Evolutionary conservation across 2,113 vertebrate species (phyloP).

Genomic region (Anguilla japonica): DNA sequence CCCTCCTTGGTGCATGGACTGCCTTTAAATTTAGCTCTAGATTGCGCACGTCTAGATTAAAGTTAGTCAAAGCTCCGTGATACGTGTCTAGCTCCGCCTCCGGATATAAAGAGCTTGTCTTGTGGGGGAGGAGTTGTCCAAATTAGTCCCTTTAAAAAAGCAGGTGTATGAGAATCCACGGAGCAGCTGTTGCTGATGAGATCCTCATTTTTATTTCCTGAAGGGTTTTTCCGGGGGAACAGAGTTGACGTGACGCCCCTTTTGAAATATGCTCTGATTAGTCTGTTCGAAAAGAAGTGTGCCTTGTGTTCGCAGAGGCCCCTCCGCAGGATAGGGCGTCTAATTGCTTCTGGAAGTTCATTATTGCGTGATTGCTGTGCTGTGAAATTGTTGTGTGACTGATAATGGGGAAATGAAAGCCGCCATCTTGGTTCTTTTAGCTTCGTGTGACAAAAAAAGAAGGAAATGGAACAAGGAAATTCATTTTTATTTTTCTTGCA

Average conservation of each 20-base stretch:
- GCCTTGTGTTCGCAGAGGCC: conserved; percentile 58
- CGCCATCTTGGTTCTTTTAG: conserved; percentile 47
- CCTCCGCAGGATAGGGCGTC: conserved; percentile 54
- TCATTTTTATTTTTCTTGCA: neutral
- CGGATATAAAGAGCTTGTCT: neutral
- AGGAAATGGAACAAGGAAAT: neutral
- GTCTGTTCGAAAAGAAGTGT: conserved; percentile 39
- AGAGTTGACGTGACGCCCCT: conserved; percentile 45
- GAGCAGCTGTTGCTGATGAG: conserved; percentile 44
- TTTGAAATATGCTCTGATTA: conserved; percentile 56
- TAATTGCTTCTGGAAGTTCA: conserved; percentile 71
- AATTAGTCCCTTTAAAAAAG: conserved; percentile 44
- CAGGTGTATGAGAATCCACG: neutral
- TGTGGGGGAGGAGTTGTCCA: neutral
- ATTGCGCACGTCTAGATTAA: conserved; percentile 5
- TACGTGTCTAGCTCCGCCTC: neutral
- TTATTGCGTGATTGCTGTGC: conserved; percentile 66
- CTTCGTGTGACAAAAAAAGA: neutral
- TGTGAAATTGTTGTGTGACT: conserved; percentile 67
- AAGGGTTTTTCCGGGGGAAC: conserved; percentile 49
- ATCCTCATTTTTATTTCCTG: conserved; percentile 44
- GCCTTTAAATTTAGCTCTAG: conserved; percentile 21
- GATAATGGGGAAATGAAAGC: conserved; percentile 61
- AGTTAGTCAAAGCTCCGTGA: conserved; percentile 1
- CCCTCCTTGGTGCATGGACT: neutral